phyloP scores from a whole-genome alignment of 2,113 vertebrate species.

The Dasyprocta punctata region DNA sequence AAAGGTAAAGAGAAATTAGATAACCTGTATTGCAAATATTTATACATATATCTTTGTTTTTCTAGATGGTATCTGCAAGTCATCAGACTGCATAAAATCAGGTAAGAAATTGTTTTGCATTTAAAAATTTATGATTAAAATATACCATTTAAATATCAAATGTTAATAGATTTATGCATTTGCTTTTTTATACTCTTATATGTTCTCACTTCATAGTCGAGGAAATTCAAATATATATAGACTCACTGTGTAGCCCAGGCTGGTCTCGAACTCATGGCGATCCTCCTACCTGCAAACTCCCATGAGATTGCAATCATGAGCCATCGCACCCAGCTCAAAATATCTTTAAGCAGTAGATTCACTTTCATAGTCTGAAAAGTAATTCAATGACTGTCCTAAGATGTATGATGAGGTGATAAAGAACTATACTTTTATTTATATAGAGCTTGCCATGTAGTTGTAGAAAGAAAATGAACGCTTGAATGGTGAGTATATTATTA shows the following conservation, averaged over 20 bases:
- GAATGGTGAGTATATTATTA: not conserved
- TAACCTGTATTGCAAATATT: not conserved
- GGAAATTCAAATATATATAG: not conserved
- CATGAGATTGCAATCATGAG: not conserved
- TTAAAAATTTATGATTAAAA: not conserved
- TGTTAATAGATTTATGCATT: not conserved
- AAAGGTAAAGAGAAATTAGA: conserved; percentile 1
- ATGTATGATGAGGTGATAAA: not conserved
- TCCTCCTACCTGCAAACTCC: not conserved
- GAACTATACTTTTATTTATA: not conserved
- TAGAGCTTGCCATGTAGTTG: not conserved
- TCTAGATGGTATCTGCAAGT: conserved; percentile 94
- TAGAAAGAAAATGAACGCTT: not conserved
- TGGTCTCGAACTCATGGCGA: not conserved
- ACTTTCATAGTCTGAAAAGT: not conserved
- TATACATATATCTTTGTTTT: conserved; percentile 71
- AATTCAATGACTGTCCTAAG: not conserved
- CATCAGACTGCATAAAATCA: conserved; percentile 94
- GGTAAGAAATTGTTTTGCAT: conserved; percentile 87
- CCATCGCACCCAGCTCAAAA: not conserved
- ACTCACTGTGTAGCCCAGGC: not conserved
- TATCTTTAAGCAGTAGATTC: not conserved
- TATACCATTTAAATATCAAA: conserved; percentile 9
- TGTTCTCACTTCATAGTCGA: not conserved
- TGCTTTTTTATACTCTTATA: not conserved